These are phyloP conservation scores for Dolichomitus sp. DNA, from an alignment of 2,888 invertebrate genomes.

Conservation along the genomic window DNA sequence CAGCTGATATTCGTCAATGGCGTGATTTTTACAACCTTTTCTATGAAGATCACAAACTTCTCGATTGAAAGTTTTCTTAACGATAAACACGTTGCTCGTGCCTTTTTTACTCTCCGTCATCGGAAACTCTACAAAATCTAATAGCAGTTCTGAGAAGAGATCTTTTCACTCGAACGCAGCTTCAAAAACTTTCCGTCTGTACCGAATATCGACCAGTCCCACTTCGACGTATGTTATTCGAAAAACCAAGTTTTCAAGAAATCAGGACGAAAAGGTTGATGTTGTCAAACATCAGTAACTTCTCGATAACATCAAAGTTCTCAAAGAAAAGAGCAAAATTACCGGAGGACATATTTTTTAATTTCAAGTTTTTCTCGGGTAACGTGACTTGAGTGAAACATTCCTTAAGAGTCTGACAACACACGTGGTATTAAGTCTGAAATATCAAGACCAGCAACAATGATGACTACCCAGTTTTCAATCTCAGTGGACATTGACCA, in stretches of 20 bases:
- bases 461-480: neutral
- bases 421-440: neutral
- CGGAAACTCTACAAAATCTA: neutral
- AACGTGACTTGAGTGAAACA: neutral
- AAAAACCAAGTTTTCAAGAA: neutral
- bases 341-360: neutral
- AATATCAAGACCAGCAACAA: conserved; percentile 1
- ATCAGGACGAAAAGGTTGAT: neutral
- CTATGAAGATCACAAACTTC: neutral
- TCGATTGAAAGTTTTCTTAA: neutral
- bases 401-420: neutral
- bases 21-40: neutral
- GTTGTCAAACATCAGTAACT: neutral
- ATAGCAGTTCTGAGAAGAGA: neutral
- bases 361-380: neutral
- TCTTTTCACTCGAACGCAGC: neutral
- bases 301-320: neutral
- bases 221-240: neutral
- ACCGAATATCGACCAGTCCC: too few relatives aligned
- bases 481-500: neutral
- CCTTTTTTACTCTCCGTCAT: neutral
- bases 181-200: neutral
- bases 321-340: neutral
- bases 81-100: neutral
- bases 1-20: neutral